Conservation (phyloP, 2,888 invertebrate species). For the Dusona sp. region DNA sequence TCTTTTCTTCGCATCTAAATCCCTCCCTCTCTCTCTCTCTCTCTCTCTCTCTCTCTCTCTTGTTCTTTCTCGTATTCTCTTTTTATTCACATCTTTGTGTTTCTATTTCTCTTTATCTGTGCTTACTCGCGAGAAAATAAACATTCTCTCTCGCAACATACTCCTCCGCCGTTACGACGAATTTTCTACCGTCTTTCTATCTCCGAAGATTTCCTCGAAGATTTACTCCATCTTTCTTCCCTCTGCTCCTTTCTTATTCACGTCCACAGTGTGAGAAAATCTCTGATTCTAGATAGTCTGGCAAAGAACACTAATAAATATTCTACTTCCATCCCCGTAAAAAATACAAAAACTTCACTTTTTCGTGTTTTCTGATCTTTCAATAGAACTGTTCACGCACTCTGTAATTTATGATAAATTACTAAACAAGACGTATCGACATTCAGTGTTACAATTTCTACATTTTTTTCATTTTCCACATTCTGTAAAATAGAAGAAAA, state of each 20-base stretch:
- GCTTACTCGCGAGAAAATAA: conserved; percentile 39
- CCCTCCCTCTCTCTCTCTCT: conserved; percentile 17
- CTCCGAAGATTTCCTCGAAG: conserved; percentile 36
- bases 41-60: conserved; percentile 17
- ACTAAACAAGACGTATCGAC: not conserved
- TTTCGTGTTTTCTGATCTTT: not conserved
- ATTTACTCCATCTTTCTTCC: conserved; percentile 6
- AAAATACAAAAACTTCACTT: not conserved
- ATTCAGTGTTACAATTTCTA: not conserved
- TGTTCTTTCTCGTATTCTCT: conserved; percentile 11
- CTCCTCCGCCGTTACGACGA: conserved; percentile 30
- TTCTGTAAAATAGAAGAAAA: not conserved
- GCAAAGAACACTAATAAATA: not conserved
- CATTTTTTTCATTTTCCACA: not conserved
- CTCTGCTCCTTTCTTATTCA: not conserved
- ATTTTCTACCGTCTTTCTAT: conserved; percentile 45
- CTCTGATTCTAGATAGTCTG: not conserved
- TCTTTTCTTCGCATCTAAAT: conserved; percentile 36
- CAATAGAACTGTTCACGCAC: not conserved
- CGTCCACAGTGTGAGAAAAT: conserved; percentile 31
- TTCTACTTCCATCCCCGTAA: not conserved
- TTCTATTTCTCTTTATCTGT: conserved; percentile 19
- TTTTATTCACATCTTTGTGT: not conserved
- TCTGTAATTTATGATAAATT: not conserved
- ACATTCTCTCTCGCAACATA: conserved; percentile 19